These are phyloP conservation scores for Deladenus siricidicola DNA, from an alignment of 2,888 invertebrate genomes.

Conservation along the genomic window DNA sequence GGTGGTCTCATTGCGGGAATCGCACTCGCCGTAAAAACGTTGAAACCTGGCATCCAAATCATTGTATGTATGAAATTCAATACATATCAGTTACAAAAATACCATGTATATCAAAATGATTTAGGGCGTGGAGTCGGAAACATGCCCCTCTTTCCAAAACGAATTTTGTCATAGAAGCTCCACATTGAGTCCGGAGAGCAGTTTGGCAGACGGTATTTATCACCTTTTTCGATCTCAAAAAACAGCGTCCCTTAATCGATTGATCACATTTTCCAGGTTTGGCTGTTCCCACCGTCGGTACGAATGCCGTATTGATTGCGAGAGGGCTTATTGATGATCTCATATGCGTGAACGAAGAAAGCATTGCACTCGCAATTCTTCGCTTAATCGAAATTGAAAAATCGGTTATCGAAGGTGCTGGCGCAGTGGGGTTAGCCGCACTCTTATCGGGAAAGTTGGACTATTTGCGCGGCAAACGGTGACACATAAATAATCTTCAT, in stretches of 20 bases:
- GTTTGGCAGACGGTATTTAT: slow-evolving; percentile 76
- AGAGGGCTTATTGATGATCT: slow-evolving; percentile 64
- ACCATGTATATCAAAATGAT: slow-evolving; percentile 12
- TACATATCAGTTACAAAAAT: neutral
- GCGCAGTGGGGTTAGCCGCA: slow-evolving; percentile 76
- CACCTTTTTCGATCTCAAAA: too few relatives aligned
- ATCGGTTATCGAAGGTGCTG: slow-evolving; percentile 82
- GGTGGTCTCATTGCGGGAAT: slow-evolving; percentile 84
- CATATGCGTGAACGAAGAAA: slow-evolving; percentile 55
- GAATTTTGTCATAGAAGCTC: slow-evolving; percentile 58
- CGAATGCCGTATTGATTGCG: slow-evolving; percentile 73
- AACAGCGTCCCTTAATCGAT: too few relatives aligned
- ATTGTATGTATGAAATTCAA: slow-evolving; percentile 65
- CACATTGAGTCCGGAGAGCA: slow-evolving; percentile 58
- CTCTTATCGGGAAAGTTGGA: slow-evolving; percentile 72
- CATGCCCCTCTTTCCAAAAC: slow-evolving; percentile 74
- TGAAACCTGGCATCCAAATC: slow-evolving; percentile 72
- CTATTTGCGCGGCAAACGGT: slow-evolving; percentile 70
- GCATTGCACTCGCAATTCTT: slow-evolving; percentile 58
- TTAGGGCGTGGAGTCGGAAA: slow-evolving; percentile 79
- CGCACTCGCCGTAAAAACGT: slow-evolving; percentile 76
- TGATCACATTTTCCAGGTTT: slow-evolving; percentile 57
- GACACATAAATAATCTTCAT: too few relatives aligned
- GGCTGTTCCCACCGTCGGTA: slow-evolving; percentile 77
- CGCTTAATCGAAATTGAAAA: slow-evolving; percentile 55